A percentile compares a stretch with the other conserved stretches of the same genome.
phyloP scores from a whole-genome alignment of 2,113 vertebrate species.

The Plotosus lineatus region DNA sequence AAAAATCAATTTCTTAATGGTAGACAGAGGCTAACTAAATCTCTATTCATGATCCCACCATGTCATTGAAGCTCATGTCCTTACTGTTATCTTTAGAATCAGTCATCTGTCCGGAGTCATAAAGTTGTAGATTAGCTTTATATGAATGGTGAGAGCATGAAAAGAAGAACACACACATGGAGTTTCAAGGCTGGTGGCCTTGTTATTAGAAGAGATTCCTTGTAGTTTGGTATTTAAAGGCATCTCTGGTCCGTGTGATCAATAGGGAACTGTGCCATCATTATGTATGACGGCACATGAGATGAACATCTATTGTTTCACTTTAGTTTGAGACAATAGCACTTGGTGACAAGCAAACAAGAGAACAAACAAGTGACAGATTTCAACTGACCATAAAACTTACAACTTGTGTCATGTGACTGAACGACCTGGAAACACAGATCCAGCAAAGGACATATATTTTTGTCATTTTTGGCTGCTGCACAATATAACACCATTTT shows the following conservation, averaged over 20 bases:
- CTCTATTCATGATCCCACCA: constrained; percentile 66
- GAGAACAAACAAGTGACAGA: constrained; percentile 32
- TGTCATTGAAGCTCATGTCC: constrained; percentile 56
- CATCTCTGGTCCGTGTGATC: constrained; percentile 64
- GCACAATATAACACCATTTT: background rate
- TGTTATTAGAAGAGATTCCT: constrained; percentile 65
- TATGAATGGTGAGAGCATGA: constrained; percentile 60
- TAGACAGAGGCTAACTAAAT: constrained; percentile 56
- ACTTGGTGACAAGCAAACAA: constrained; percentile 19
- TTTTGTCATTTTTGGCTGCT: background rate
- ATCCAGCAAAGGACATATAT: background rate
- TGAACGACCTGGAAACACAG: background rate
- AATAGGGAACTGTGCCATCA: constrained; percentile 61
- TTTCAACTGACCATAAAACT: constrained; percentile 14
- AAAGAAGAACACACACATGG: constrained; percentile 60
- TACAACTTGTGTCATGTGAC: background rate
- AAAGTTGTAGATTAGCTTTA: constrained; percentile 66
- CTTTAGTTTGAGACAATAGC: constrained; percentile 26
- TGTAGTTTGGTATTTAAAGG: constrained; percentile 73
- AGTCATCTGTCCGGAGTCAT: constrained; percentile 62
- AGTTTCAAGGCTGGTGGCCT: constrained; percentile 58
- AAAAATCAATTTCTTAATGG: constrained; percentile 8
- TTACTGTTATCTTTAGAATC: constrained; percentile 60
- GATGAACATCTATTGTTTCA: constrained; percentile 36
- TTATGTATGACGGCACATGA: constrained; percentile 56